Conservation (phyloP, 2,888 invertebrate genomes). For the Mayetiola destructor region DNA sequence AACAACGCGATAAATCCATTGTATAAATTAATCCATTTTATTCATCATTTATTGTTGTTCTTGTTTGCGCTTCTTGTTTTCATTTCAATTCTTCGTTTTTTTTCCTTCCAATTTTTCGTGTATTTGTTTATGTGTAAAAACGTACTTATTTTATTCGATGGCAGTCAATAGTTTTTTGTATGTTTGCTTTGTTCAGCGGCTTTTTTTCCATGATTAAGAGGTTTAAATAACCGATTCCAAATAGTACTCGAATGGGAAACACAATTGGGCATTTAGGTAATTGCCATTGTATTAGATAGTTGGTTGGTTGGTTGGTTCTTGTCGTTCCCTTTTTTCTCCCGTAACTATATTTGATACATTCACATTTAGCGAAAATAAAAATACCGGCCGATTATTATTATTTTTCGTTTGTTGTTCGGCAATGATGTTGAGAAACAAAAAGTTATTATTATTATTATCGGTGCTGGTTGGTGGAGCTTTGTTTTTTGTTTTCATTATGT, state of each 20-base stretch:
- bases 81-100: neutral
- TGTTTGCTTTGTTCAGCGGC: too few relatives aligned
- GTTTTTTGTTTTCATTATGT: too few relatives aligned
- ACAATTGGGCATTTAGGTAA: constrained; percentile 12
- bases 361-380: too few relatives aligned
- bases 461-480: too few relatives aligned
- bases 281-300: constrained; percentile 9
- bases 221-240: constrained; percentile 12
- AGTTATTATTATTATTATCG: too few relatives aligned
- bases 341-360: too few relatives aligned
- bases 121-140: too few relatives aligned
- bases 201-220: constrained; percentile 12
- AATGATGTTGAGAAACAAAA: too few relatives aligned
- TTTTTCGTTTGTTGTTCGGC: too few relatives aligned
- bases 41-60: neutral
- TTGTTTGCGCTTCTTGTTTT: neutral
- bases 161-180: constrained; percentile 8
- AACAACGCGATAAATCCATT: constrained; percentile 1
- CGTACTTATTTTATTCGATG: neutral
- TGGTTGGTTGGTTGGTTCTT: neutral
- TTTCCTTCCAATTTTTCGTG: neutral
- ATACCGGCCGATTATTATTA: too few relatives aligned
- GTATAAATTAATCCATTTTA: too few relatives aligned
- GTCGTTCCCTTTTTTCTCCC: too few relatives aligned
- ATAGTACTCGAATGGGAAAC: constrained; percentile 8